Percentiles rank a stretch among this genome's conserved stretches.
These are phyloP conservation scores for Eupsittula cactorum DNA, from an alignment of 2,113 vertebrate species.

Conservation along the genomic window DNA sequence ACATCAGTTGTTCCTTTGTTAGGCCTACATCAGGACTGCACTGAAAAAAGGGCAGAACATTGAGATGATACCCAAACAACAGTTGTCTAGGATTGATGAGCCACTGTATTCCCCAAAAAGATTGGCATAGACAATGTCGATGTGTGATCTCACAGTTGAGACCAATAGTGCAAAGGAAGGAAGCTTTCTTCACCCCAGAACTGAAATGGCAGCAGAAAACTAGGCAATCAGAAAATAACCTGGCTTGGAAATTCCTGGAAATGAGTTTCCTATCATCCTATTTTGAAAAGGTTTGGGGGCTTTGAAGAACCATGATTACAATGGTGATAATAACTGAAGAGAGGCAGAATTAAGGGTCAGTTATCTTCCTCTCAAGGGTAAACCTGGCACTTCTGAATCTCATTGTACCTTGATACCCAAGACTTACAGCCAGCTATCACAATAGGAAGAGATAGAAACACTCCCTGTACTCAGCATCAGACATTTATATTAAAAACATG, in stretches of 20 bases:
- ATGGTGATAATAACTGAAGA: not conserved
- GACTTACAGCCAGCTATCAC: not conserved
- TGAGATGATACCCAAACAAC: not conserved
- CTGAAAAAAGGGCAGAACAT: not conserved
- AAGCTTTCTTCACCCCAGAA: not conserved
- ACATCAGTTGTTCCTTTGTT: not conserved
- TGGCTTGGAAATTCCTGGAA: not conserved
- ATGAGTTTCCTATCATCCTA: not conserved
- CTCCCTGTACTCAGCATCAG: not conserved
- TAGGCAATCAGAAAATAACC: not conserved
- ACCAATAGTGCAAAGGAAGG: not conserved
- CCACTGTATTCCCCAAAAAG: not conserved
- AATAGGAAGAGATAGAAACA: rapidly evolving
- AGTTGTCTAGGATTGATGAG: not conserved
- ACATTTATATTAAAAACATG: not conserved
- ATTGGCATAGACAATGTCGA: not conserved
- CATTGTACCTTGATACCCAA: not conserved
- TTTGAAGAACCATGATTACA: not conserved
- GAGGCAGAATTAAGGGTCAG: not conserved
- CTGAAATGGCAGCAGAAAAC: not conserved
- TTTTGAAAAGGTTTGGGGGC: not conserved
- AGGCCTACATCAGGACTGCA: not conserved
- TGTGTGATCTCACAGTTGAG: not conserved
- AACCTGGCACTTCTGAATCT: not conserved
- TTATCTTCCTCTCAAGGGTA: not conserved